Conservation (phyloP, 2,113 vertebrate species). For the Stictonetta naevosa region DNA sequence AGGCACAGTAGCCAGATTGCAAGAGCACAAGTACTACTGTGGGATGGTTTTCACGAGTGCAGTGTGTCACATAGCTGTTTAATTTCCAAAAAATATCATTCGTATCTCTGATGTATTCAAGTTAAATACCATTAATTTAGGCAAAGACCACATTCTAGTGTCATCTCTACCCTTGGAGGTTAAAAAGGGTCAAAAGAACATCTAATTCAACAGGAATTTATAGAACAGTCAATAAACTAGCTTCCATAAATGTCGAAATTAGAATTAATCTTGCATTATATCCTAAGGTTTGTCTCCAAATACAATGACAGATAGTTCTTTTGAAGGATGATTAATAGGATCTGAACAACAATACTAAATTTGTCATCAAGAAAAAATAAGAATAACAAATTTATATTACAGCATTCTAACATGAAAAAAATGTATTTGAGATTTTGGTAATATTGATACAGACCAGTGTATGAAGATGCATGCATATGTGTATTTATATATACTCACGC, state of each 20-base stretch:
- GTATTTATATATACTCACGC: not conserved
- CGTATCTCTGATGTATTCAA: not conserved
- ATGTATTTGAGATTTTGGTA: not conserved
- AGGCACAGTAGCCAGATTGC: not conserved
- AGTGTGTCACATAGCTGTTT: not conserved
- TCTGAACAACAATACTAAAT: not conserved
- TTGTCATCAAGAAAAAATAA: not conserved
- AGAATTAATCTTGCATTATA: not conserved
- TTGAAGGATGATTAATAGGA: not conserved
- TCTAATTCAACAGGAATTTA: not conserved
- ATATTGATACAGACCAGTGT: not conserved
- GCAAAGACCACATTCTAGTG: not conserved
- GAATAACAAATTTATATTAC: not conserved
- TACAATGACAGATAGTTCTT: not conserved
- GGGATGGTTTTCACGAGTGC: not conserved
- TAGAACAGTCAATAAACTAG: not conserved
- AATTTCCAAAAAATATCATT: not conserved
- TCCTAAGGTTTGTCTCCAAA: not conserved
- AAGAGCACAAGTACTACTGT: not conserved
- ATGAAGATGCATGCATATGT: not conserved
- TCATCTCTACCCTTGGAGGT: not conserved
- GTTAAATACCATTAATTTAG: not conserved
- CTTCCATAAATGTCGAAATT: not conserved
- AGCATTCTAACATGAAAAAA: not conserved
- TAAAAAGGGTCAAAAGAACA: not conserved